Conservation (phyloP, 2,888 invertebrate genomes). For the Molorchus minor region DNA sequence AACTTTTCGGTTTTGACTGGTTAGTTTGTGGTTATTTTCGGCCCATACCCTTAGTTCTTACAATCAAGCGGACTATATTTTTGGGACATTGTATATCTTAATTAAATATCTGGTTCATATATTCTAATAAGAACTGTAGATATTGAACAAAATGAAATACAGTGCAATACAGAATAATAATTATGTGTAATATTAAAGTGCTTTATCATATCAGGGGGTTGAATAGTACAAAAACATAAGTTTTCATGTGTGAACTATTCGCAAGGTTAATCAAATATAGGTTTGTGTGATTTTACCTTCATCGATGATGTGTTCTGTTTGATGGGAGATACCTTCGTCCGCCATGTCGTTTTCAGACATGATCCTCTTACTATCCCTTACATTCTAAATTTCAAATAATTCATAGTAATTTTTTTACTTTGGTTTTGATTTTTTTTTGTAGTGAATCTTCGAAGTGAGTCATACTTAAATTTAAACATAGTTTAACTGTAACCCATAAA, state of each 20-base stretch:
- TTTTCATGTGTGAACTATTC: slow-evolving; percentile 23
- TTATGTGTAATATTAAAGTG: slow-evolving; percentile 20
- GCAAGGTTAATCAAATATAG: slow-evolving; percentile 14
- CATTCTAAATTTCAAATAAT: slow-evolving; percentile 6
- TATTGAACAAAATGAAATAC: neutral
- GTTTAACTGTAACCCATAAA: slow-evolving; percentile 8
- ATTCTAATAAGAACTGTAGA: neutral
- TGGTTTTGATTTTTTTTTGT: slow-evolving; percentile 15
- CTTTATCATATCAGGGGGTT: slow-evolving; percentile 23
- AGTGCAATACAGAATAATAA: slow-evolving; percentile 23
- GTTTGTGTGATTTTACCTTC: slow-evolving; percentile 21
- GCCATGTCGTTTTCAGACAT: slow-evolving; percentile 5
- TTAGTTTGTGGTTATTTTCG: no score
- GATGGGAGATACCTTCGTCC: slow-evolving; percentile 10
- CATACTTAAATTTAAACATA: slow-evolving; percentile 17
- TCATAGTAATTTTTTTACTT: neutral
- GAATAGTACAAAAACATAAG: slow-evolving; percentile 28
- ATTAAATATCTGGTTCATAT: no score
- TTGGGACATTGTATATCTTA: no score
- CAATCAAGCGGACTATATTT: no score
- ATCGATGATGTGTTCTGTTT: slow-evolving; percentile 27
- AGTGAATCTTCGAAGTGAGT: slow-evolving; percentile 10
- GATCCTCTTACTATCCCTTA: slow-evolving; percentile 1
- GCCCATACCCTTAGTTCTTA: no score
- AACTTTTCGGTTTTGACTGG: no score